These are phyloP conservation scores for Limnephilus lunatus DNA, from an alignment of 2,888 invertebrate species.

Conservation along the genomic window DNA sequence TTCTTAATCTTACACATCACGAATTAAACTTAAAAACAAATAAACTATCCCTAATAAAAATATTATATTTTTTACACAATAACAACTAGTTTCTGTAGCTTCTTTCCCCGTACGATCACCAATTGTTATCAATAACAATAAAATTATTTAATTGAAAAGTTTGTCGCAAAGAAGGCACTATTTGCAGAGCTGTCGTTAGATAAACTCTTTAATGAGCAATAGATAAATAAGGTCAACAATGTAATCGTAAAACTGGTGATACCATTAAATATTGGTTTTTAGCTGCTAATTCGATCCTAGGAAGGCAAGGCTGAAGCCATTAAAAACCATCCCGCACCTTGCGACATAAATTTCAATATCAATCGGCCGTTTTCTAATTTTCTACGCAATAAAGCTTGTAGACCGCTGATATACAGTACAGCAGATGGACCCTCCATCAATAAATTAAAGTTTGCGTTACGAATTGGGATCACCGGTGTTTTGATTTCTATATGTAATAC, in stretches of 20 bases:
- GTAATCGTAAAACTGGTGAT: neutral
- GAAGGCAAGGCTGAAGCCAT: neutral
- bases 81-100: no score
- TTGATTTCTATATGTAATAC: neutral
- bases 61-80: neutral
- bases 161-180: neutral
- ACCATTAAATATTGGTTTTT: neutral
- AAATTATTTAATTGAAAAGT: neutral
- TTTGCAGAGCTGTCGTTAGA: neutral
- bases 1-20: no score
- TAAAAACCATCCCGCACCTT: conserved; percentile 8
- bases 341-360: conserved; percentile 36
- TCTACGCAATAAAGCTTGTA: conserved; percentile 24
- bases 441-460: neutral
- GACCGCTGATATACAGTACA: neutral
- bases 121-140: neutral
- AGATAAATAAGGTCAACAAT: neutral
- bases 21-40: no score
- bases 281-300: neutral
- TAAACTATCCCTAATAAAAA: no score
- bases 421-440: neutral
- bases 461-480: neutral
- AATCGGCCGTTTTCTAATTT: conserved; percentile 39
- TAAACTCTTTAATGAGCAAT: neutral
- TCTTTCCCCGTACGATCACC: no score